phyloP scores from a whole-genome alignment of 2,797 vertebrate genomes.

The Tragopan temminckii region DNA sequence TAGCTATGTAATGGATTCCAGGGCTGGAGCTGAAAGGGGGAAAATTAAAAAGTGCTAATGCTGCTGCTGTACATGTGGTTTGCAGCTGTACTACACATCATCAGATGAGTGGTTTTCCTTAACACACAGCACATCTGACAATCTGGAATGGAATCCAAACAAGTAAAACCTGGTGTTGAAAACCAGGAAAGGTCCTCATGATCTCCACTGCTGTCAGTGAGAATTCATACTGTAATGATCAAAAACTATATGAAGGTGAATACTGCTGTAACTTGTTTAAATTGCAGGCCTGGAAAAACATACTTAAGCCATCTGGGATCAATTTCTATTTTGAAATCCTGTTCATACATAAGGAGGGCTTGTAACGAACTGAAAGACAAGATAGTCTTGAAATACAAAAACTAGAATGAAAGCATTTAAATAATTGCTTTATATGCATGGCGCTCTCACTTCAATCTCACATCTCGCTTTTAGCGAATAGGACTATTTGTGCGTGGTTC shows the following conservation, averaged over 20 bases:
- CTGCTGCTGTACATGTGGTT: slow-evolving; percentile 38
- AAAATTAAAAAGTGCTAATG: neutral
- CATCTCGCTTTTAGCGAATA: neutral
- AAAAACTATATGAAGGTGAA: slow-evolving; percentile 36
- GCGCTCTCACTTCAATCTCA: neutral
- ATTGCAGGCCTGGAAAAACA: slow-evolving; percentile 60
- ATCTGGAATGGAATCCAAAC: slow-evolving; percentile 13
- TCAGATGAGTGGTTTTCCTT: neutral
- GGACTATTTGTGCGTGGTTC: neutral
- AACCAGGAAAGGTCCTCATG: neutral
- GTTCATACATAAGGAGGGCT: neutral
- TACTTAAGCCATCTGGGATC: slow-evolving; percentile 77
- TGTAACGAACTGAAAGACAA: slow-evolving; percentile 39
- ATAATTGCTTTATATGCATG: neutral
- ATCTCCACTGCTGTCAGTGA: slow-evolving; percentile 40
- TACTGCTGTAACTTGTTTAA: slow-evolving; percentile 48
- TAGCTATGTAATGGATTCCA: slow-evolving; percentile 4
- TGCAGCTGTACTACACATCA: slow-evolving; percentile 50
- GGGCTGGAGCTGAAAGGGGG: neutral
- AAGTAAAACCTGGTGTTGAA: slow-evolving; percentile 12
- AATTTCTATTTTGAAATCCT: slow-evolving; percentile 71
- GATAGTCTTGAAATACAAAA: slow-evolving; percentile 31
- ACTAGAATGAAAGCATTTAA: slow-evolving; percentile 25
- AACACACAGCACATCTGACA: slow-evolving; percentile 7
- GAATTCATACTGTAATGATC: slow-evolving; percentile 52